phyloP scores from a whole-genome alignment of 2,113 vertebrate genomes.

The Typhlomys cinereus region DNA sequence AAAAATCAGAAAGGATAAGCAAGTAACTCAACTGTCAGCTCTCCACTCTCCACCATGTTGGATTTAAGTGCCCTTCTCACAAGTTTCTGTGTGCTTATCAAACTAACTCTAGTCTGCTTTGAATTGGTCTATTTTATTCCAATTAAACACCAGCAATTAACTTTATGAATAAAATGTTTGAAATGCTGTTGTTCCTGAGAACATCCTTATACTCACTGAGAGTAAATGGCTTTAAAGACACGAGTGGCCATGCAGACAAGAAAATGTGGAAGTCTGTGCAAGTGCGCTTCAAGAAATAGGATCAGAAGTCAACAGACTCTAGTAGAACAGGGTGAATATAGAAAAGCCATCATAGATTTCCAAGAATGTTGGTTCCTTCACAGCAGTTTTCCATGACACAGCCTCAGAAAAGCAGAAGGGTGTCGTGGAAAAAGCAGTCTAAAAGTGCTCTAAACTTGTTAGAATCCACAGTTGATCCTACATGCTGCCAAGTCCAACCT shows the following conservation, averaged over 20 bases:
- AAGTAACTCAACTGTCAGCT: not conserved
- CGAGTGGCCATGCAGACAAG: no score
- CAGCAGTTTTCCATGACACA: no score
- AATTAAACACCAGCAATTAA: not conserved
- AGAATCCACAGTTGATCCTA: no score
- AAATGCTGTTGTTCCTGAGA: not conserved
- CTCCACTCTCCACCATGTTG: not conserved
- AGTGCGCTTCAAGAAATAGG: not conserved
- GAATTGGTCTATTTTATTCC: no score
- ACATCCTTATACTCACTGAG: not conserved
- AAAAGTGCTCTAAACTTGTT: not conserved
- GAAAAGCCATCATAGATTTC: no score
- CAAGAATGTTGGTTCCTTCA: no score
- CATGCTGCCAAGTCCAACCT: no score
- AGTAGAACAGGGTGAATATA: no score
- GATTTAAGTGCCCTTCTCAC: not conserved
- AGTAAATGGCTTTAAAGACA: not conserved
- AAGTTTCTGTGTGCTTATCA: not conserved
- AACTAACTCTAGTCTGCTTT: constrained; percentile 22
- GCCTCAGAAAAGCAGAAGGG: not conserved
- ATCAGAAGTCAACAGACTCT: not conserved
- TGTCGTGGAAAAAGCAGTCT: not conserved
- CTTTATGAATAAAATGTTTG: not conserved
- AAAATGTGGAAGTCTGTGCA: not conserved
- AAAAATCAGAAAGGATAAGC: not conserved